phyloP scores from a whole-genome alignment of 1,140 invertebrate genomes.

The Drosophila sturtevanti region DNA sequence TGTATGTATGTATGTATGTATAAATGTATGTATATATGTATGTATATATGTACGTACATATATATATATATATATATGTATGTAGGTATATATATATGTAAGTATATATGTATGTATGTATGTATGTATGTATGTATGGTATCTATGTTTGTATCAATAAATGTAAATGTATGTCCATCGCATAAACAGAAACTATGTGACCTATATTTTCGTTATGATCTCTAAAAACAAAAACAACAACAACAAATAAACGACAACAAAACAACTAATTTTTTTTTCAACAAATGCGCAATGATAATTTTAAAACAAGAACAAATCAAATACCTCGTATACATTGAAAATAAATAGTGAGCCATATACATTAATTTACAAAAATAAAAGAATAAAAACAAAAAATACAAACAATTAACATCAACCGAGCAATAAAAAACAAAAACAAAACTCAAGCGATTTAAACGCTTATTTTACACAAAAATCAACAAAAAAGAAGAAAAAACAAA shows the following conservation, averaged over 20 bases:
- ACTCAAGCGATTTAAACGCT: slow-evolving; percentile 45
- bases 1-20: slow-evolving; percentile 6
- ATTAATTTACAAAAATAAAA: slow-evolving; percentile 20
- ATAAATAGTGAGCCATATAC: slow-evolving; percentile 40
- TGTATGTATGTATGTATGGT: slow-evolving; percentile 4
- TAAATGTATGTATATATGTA: neutral
- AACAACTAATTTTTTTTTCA: slow-evolving; percentile 28
- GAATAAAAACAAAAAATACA: slow-evolving; percentile 10
- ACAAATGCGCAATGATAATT: slow-evolving; percentile 34
- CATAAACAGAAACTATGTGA: neutral
- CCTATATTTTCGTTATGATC: slow-evolving; percentile 11
- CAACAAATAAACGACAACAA: neutral
- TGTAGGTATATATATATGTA: neutral
- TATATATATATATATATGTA: neutral
- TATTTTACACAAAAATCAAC: slow-evolving; percentile 43
- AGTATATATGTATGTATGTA: neutral
- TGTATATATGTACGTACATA: neutral
- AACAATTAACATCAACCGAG: slow-evolving; percentile 7
- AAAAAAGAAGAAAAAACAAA: neutral
- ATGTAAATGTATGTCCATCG: neutral
- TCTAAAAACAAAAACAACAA: neutral
- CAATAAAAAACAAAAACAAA: slow-evolving; percentile 34
- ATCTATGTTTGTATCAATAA: neutral
- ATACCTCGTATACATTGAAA: slow-evolving; percentile 62
- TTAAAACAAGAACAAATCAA: slow-evolving; percentile 38